Evolutionary conservation across 2,888 invertebrate species (phyloP), one percentile per base, ranked within the genome.

Genomic region (Rutpela maculata): DNA sequence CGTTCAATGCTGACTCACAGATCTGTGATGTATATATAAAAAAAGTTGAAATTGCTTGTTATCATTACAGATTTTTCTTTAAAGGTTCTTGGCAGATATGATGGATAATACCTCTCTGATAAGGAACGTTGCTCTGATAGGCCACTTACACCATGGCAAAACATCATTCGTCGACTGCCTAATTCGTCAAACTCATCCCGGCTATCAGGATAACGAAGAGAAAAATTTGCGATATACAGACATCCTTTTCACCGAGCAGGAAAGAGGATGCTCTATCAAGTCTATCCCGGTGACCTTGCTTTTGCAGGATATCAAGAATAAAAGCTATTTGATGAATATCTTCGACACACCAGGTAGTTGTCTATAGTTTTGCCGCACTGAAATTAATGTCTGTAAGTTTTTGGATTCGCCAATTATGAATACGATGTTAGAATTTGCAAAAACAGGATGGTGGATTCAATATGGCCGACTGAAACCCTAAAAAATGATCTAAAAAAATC

Each of bases 81-180:
- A 26, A 73, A 94, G 93, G 87, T 98, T 96, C 90, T 91, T 99
- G 85, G 98, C 99, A 0, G 99, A 99, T 90, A 94, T 99, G 91
- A 97, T 99, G 96, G 99, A 99, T 87, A 98, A 97, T 38, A 97
- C 99, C 0, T 95, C 97, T 74, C 90, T 99, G 26, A 98, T 99
- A 84, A 93, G 99, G 76, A 99, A 99, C 90, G 95, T 99, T 0
- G 98, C 98, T 0, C 90, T 99, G 9, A 94, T 99, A 88, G 99
- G 99, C 0, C 99, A 99, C 90, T 91, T 99, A 73, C 99, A 99
- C 90, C 99, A 99, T 91, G 99, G 99, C 86, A 99, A 99, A 91
- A 99, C 99, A 0, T 97, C 99, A 0, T 97, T 99, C 88, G 96
- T 99, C 0, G 99, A 99, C 90, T 99, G 99, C 88, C 91, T 99